Evolutionary conservation across 2,113 vertebrate genomes (phyloP).

Genomic region (Hippolais icterina): DNA sequence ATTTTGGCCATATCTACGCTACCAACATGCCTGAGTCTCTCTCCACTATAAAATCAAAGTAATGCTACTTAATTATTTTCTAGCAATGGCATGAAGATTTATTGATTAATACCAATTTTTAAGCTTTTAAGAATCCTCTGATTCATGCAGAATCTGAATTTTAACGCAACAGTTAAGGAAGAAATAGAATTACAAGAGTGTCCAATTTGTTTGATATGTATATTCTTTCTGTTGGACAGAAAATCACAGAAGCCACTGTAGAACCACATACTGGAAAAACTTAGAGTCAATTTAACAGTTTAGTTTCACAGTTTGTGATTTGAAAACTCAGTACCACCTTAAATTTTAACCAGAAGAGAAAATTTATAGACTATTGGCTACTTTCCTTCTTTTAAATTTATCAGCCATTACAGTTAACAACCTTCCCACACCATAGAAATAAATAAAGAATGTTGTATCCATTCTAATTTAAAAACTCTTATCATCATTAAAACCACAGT

Average conservation of each 20-base stretch:
- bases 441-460: constrained; percentile 40
- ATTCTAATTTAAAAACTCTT: constrained; percentile 56
- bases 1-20: not conserved
- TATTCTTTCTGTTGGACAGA: not conserved
- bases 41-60: not conserved
- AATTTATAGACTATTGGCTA: not conserved
- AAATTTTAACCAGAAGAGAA: constrained; percentile 10
- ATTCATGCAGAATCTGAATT: not conserved
- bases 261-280: not conserved
- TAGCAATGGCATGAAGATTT: not conserved
- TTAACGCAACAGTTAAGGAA: not conserved
- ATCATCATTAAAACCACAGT: constrained; percentile 54
- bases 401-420: constrained; percentile 18
- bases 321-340: constrained; percentile 9
- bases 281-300: not conserved
- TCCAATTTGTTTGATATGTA: not conserved
- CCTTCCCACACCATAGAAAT: constrained; percentile 1
- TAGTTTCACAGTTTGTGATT: not conserved
- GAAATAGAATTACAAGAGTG: not conserved
- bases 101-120: not conserved
- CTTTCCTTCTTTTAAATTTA: constrained; percentile 10
- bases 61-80: not conserved
- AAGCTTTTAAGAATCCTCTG: not conserved
- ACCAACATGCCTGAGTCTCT: not conserved
- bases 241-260: not conserved